Conservation (phyloP, 2,888 invertebrate species). For the Eupithecia centaureata region DNA sequence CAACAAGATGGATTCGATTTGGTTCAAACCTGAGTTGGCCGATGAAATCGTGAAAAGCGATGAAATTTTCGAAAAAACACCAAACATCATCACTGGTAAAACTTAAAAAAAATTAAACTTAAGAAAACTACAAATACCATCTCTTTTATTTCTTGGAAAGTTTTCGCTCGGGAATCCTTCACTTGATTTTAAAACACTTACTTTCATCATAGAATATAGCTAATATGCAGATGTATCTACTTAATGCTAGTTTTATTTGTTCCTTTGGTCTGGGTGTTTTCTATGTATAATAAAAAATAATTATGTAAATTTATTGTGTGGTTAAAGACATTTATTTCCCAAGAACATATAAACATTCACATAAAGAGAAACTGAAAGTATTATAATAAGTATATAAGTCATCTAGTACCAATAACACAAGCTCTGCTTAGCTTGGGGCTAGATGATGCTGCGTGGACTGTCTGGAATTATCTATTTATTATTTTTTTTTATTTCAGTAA, state of each 20-base stretch:
- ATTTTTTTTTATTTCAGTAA: background rate
- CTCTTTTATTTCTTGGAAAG: background rate
- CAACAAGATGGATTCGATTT: slow-evolving; percentile 66
- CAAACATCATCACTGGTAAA: slow-evolving; percentile 77
- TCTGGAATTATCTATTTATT: too few species aligned
- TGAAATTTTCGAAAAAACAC: slow-evolving; percentile 69
- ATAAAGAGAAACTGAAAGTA: too few species aligned
- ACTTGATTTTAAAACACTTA: background rate
- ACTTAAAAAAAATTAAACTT: background rate
- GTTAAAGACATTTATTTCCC: too few species aligned
- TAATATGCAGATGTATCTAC: background rate
- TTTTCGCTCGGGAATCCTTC: background rate
- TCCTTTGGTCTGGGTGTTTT: too few species aligned
- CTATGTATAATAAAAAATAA: too few species aligned
- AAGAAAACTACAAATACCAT: background rate
- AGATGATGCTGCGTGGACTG: too few species aligned
- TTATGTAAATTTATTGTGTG: too few species aligned
- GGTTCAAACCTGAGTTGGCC: slow-evolving; percentile 67
- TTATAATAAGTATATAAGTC: too few species aligned
- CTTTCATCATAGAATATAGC: background rate
- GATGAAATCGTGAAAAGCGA: slow-evolving; percentile 72
- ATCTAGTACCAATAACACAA: too few species aligned
- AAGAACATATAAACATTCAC: too few species aligned
- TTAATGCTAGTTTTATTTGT: too few species aligned
- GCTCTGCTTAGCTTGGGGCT: too few species aligned